These are phyloP conservation scores for Drosophila silvestris DNA, from an alignment of 2,888 invertebrate genomes.

Conservation along the genomic window DNA sequence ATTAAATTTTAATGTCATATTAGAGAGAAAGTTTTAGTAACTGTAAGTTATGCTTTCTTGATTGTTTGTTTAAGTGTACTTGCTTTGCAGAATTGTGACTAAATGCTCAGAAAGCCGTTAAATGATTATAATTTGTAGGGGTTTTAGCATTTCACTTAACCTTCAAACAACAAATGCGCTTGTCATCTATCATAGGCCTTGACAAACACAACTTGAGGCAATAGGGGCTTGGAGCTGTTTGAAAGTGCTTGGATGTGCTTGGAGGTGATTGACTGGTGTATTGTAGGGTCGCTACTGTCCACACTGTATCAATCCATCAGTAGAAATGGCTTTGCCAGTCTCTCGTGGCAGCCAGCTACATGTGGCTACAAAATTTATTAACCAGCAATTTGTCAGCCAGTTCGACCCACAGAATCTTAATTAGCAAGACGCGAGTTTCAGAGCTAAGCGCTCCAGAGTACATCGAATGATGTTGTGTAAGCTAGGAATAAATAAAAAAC, in stretches of 20 bases:
- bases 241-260: neutral
- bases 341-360: constrained; percentile 13
- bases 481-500: neutral
- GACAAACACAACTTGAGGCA: constrained; percentile 43
- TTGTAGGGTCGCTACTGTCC: constrained; percentile 41
- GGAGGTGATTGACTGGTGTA: neutral
- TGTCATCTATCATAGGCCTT: constrained; percentile 66
- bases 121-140: constrained; percentile 69
- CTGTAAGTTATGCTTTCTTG: neutral
- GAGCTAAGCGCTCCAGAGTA: neutral
- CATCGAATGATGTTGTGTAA: neutral
- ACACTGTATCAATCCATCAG: constrained; percentile 46
- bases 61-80: neutral
- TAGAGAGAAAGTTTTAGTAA: neutral
- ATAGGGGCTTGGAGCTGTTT: constrained; percentile 16
- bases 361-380: constrained; percentile 37
- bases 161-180: constrained; percentile 25
- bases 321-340: constrained; percentile 28
- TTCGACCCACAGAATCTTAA: constrained; percentile 17
- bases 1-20: neutral
- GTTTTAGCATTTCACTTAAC: constrained; percentile 55
- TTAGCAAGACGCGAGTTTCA: neutral
- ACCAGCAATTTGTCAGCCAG: constrained; percentile 30
- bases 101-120: constrained; percentile 62
- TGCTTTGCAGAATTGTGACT: constrained; percentile 28